Evolutionary conservation across 2,113 vertebrate species (phyloP).

Genomic region (Eulemur rufifrons): DNA sequence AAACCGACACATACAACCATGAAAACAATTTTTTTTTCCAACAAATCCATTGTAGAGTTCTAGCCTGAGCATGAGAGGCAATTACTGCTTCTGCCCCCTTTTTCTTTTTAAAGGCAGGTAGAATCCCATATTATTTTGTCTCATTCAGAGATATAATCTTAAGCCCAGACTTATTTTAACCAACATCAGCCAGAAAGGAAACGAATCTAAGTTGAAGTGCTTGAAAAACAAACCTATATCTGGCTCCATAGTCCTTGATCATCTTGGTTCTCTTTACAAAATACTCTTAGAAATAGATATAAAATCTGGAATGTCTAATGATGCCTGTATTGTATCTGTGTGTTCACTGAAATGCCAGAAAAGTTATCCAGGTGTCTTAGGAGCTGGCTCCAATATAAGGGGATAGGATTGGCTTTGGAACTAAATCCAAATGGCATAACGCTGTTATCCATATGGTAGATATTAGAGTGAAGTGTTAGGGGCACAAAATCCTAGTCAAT

Average conservation of each 20-base stretch:
- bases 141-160: conserved; percentile 25
- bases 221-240: conserved; percentile 43
- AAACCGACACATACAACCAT: neutral
- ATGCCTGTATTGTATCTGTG: neutral
- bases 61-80: neutral
- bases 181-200: conserved; percentile 33
- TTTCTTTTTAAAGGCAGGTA: neutral
- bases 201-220: conserved; percentile 3
- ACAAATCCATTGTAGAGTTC: neutral
- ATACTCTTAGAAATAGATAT: neutral
- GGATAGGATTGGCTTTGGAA: neutral
- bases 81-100: neutral
- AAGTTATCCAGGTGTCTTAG: conserved; percentile 32
- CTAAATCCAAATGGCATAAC: conserved; percentile 8
- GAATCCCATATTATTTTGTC: conserved; percentile 19
- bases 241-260: neutral
- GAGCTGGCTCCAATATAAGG: neutral
- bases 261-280: neutral
- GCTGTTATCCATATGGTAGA: neutral
- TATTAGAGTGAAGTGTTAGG: neutral
- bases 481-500: neutral
- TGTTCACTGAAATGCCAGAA: neutral
- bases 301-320: neutral
- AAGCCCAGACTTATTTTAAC: conserved; percentile 41
- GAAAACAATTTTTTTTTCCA: conserved; percentile 38